These are phyloP conservation scores for Aegithalos caudatus DNA, from an alignment of 2,113 vertebrate species.

Conservation along the genomic window DNA sequence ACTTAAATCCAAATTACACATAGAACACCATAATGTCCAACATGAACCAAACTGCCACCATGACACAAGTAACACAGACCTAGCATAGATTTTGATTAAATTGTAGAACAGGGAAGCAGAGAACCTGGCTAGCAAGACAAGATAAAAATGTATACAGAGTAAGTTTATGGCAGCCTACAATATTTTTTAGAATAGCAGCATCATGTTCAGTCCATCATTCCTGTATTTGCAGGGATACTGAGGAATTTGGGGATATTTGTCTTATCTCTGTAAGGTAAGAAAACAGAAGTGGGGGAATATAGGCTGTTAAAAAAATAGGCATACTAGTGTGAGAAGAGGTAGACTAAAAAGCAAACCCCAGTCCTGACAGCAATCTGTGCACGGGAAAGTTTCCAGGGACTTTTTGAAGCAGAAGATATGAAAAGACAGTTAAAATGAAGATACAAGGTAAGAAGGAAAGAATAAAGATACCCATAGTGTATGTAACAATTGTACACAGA, in stretches of 20 bases:
- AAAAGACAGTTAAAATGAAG: not conserved
- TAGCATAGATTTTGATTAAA: not conserved
- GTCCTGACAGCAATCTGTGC: not conserved
- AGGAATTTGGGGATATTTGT: not conserved
- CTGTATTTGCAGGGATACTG: not conserved
- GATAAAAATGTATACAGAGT: not conserved
- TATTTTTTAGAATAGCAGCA: not conserved
- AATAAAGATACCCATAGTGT: not conserved
- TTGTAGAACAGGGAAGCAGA: not conserved
- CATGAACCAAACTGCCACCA: not conserved
- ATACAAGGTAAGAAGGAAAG: not conserved
- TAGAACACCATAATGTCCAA: not conserved
- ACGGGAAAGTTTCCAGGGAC: not conserved
- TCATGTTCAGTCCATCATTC: not conserved
- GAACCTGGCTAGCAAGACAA: not conserved
- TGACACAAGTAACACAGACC: not conserved
- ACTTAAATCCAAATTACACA: not conserved
- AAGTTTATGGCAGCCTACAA: not conserved
- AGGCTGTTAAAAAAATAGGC: not conserved
- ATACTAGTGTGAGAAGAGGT: not conserved
- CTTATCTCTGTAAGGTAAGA: not conserved
- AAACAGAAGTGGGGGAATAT: not conserved
- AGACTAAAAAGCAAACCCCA: not conserved
- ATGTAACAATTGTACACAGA: not conserved
- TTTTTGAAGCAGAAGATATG: not conserved